Evolutionary conservation across 2,113 vertebrate species (phyloP), one percentile per base, ranked within the genome.

Genomic region (Nettapus auritus): DNA sequence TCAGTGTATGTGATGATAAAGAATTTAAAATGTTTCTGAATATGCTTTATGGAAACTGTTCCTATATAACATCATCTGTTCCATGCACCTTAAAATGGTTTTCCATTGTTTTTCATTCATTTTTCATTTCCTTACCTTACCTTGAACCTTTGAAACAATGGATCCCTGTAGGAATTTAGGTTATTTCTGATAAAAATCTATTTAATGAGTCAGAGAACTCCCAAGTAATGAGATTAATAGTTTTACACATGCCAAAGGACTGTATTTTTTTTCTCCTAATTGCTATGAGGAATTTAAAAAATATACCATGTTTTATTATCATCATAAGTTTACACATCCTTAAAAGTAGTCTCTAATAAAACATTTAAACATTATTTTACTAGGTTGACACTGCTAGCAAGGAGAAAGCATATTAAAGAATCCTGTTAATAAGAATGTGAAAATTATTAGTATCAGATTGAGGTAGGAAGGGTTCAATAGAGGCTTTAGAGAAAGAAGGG

Each of bases 161-260:
- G 40, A 53, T 88, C 77, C 44, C 57, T 89, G 68, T 71, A 77
- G 87, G 79, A 94, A 92, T 68, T 74, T 69, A 68, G 69, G 79
- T 95, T 96, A 70, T 42, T 96, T 96, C 78, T 95, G 81, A 88
- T 86, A 95, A 97, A 77, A 94, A 84, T 93, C 75, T 83, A 1
- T 90, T 82, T 88, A 53, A 85, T 87, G 87, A 86, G 66, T 34
- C 63, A 82, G 59, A 82, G 63, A 94, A 79, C 59, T 94, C 55
- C 50, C 25, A 69, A 71, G 36, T 71, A 89, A 74, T 87, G 75
- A 85, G 50, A 57, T 78, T 89, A 87, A 63, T 80, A 50, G 33
- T 74, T 96, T 82, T 84, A 75, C 28, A 87, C 53, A 73, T 69
- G 63, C 10, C 50, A 40, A 90, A 94, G 25, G 3, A 38, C 13